A percentile compares a stretch with the other conserved stretches of the same genome.
Conservation (phyloP, 2,113 vertebrate genomes). For the Sprattus sprattus region DNA sequence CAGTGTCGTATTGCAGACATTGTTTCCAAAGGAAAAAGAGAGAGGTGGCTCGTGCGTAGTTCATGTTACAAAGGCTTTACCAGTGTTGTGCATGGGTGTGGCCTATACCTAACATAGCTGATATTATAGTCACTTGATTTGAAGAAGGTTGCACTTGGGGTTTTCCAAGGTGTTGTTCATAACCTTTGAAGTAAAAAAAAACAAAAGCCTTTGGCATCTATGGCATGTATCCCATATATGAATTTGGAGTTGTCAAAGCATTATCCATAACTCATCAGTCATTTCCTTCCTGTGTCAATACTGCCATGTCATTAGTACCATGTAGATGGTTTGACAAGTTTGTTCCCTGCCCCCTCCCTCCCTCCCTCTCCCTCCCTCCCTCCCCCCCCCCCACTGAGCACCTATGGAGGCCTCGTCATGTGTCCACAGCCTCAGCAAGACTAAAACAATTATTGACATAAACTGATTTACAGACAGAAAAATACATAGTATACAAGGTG, state of each 20-base stretch:
- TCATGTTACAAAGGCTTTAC: background rate
- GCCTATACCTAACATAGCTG: too few species aligned
- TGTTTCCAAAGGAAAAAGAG: background rate
- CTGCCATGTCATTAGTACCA: background rate
- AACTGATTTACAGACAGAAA: too few species aligned
- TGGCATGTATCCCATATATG: background rate
- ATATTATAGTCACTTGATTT: too few species aligned
- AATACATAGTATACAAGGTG: too few species aligned
- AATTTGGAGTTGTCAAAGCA: background rate
- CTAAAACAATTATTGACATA: constrained; percentile 72
- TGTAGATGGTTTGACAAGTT: background rate
- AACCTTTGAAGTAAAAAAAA: background rate
- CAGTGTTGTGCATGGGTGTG: background rate
- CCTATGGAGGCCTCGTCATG: constrained; percentile 60
- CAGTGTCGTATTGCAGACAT: background rate
- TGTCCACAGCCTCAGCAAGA: constrained; percentile 74
- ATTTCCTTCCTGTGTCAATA: background rate
- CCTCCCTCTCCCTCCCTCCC: background rate
- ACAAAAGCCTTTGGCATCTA: background rate
- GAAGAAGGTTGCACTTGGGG: background rate
- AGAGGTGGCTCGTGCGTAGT: background rate
- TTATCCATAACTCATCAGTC: background rate
- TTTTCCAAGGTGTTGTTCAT: background rate
- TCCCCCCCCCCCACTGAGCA: constrained; percentile 44
- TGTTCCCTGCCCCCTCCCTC: background rate